These are phyloP conservation scores for Yponomeuta plumbellus DNA, from an alignment of 2,888 invertebrate species.

Conservation along the genomic window DNA sequence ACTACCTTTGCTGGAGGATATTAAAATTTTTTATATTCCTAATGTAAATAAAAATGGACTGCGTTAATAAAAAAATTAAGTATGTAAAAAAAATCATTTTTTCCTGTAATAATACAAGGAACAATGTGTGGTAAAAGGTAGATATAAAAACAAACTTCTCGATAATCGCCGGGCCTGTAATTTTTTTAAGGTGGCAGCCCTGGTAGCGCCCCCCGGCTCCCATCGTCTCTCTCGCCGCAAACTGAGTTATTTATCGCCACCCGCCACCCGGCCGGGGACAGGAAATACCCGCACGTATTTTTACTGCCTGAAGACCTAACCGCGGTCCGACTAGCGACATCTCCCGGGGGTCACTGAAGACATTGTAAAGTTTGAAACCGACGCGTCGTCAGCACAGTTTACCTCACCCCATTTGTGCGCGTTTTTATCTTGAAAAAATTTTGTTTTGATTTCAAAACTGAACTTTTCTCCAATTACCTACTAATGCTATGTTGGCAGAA, in stretches of 20 bases:
- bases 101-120: too few relatives aligned
- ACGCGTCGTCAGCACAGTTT: constrained; percentile 5
- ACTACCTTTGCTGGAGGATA: too few relatives aligned
- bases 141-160: too few relatives aligned
- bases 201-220: constrained; percentile 29
- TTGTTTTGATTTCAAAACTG: not conserved
- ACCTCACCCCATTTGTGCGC: not conserved
- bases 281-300: constrained; percentile 73
- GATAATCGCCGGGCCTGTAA: too few relatives aligned
- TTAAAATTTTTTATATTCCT: too few relatives aligned
- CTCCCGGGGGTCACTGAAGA: constrained; percentile 43
- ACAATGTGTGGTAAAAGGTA: too few relatives aligned
- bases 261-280: constrained; percentile 50
- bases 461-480: too few relatives aligned
- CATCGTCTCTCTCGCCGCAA: constrained; percentile 38
- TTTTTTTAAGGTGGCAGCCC: constrained; percentile 20
- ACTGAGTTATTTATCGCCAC: constrained; percentile 74
- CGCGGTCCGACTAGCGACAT: constrained; percentile 45
- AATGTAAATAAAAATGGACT: too few relatives aligned
- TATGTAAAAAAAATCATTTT: too few relatives aligned
- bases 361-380: constrained; percentile 26
- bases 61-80: too few relatives aligned
- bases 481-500: too few relatives aligned
- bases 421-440: not conserved
- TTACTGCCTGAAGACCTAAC: constrained; percentile 58